These are phyloP conservation scores for Nothocercus julius DNA, from an alignment of 2,113 vertebrate genomes.

Conservation along the genomic window DNA sequence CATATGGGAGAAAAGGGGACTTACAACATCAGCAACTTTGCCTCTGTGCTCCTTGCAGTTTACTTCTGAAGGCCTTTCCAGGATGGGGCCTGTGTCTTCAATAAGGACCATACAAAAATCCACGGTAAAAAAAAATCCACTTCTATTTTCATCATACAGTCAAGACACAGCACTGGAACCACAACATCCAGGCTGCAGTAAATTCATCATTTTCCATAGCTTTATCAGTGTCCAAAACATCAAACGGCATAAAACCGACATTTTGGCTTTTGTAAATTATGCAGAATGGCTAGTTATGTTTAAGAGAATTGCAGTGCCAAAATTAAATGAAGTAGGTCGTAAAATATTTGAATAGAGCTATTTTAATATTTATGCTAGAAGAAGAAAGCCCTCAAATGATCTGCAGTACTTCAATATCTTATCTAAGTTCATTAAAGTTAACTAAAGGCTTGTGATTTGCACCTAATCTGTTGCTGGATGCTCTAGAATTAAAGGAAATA, in stretches of 20 bases:
- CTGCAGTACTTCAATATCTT: background rate
- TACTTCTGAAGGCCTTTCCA: background rate
- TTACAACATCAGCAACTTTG: background rate
- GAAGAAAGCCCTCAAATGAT: background rate
- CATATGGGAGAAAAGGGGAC: background rate
- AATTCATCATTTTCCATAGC: background rate
- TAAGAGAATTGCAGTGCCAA: background rate
- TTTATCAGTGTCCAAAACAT: background rate
- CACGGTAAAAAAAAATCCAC: background rate
- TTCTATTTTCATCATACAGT: background rate
- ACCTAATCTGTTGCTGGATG: background rate
- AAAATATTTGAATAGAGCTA: background rate
- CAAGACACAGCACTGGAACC: background rate
- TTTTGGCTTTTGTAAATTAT: background rate
- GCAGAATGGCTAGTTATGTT: background rate
- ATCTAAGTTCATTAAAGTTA: background rate
- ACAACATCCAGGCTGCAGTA: background rate
- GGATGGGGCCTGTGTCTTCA: background rate
- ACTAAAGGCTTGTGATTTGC: background rate
- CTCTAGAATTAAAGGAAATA: background rate
- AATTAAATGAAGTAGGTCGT: fast-evolving
- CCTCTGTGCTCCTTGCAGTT: background rate
- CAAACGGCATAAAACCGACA: background rate
- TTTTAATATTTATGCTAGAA: background rate
- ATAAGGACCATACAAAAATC: background rate